Evolutionary conservation across 2,113 vertebrate genomes (phyloP), one percentile per base, ranked within the genome.

Genomic region (Rhegmatorhina hoffmannsi): DNA sequence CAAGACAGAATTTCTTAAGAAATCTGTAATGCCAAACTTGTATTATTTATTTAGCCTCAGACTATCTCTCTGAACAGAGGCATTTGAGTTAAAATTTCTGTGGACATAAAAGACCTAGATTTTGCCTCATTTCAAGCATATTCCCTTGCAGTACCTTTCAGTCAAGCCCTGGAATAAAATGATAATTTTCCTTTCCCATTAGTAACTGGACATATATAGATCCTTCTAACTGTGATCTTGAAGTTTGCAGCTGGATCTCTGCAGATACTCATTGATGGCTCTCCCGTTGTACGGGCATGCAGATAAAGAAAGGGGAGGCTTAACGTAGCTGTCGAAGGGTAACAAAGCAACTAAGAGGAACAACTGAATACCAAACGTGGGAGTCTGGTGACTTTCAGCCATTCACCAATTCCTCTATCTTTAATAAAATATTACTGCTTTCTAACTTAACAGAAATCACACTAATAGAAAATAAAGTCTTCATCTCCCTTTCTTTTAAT

Each of bases 351-450:
- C 36, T 36, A 38, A 78, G 38, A 47, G 62, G 31, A 84, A 84
- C 43, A 81, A 84, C 17, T 21, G 62, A 62, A 72, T 11, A 34
- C 40, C 43, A 84, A 93, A 87, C 9, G 3, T 6, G 25, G 19
- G 46, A 75, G 44, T 34, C 59, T 80, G 46, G 21, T 33, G 73
- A 89, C 63, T 93, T 91, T 60, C 75, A 90, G 18, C 40, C 64
- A 55, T 43, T 78, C 46, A 78, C 58, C 79, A 34, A 55, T 44
- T 81, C 56, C 55, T 9, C 72, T 33, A 21, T 49, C 68, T 84
- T 87, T 34, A 72, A 59, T 60, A 93, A 95, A 95, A 96, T 52
- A 92, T 81, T 72, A 79, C 73, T n/a, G 31, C 63, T 94, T 93
- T 87, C 56, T 29, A 92, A 96, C 90, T 85, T 59, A 62, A 79